Evolutionary conservation across 2,797 vertebrate genomes (phyloP), one percentile per base, ranked within the genome.

Genomic region (Melopsittacus undulatus): DNA sequence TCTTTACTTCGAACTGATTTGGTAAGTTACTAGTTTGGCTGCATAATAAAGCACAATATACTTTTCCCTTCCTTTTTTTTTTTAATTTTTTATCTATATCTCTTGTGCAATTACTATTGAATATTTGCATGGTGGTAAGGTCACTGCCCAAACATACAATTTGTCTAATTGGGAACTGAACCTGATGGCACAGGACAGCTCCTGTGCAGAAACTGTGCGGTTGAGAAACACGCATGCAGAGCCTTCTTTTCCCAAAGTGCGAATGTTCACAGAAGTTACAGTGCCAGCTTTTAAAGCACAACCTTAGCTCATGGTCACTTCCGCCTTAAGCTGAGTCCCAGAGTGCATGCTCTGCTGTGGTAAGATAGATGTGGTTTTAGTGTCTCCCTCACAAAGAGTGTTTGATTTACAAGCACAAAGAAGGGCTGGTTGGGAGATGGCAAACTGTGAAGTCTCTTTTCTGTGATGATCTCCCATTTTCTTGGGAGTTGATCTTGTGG

Each of bases 21-120:
- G 76, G 24, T 87, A 84, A 64, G 16, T 87, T 74, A 69, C 69
- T 90, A 73, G 67, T 88, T 95, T 89, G 73, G 76, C 51, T 90
- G 75, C 81, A 61, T 84, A 87, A 79, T 69, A 67, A 92, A 95
- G 26, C 76, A 76, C 0, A 0, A 48, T 89, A 89, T 82, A 52
- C 45, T 89, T 93, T 85, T 84, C 63, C 64, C 48, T 84, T 16
- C n/a, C 1, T 64, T 21, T 89, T 92, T 76, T 74, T 45, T 61
- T 87, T 52, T 69, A 74, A 3, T 70, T 79, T 92, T 94, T 91
- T 82, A 79, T 79, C 94, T 92, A 63, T 70, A 11, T 74, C 62
- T 63, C 43, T 79, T 84, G 8, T 70, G 8, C 84, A 93, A 92
- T 85, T 84, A 78, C 51, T 74, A 24, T 77, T 1, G 9, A 87